Percentiles rank a stretch among this genome's conserved stretches.
Evolutionary conservation across 2,113 vertebrate species (phyloP).

Genomic region (Pholis gunnellus): DNA sequence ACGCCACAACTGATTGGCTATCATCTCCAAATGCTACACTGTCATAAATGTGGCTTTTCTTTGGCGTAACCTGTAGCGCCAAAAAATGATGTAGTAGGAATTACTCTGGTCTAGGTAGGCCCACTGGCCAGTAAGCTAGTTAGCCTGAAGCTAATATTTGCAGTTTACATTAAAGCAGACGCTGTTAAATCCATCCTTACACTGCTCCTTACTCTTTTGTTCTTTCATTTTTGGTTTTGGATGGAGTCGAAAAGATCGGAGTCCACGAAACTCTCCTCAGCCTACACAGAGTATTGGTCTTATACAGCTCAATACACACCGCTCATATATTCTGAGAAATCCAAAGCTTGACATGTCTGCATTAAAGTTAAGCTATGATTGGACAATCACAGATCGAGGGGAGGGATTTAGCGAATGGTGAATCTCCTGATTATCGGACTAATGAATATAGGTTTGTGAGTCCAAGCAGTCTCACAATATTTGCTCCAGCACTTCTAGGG

Average conservation of each 20-base stretch:
- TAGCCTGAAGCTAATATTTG: not conserved
- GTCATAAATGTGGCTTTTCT: not conserved
- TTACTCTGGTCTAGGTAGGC: no score
- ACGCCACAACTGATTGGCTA: not conserved
- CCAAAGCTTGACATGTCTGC: not conserved
- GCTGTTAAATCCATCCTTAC: not conserved
- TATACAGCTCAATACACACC: not conserved
- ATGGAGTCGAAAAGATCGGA: not conserved
- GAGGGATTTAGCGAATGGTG: not conserved
- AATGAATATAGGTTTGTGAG: slow-evolving; percentile 36
- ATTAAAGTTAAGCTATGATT: not conserved
- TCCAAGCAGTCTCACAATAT: slow-evolving; percentile 40
- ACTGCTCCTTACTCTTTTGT: not conserved
- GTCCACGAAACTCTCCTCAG: not conserved
- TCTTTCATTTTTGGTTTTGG: not conserved
- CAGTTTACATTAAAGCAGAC: not conserved
- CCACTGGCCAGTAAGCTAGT: not conserved
- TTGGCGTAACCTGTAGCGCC: not conserved
- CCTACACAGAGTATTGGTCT: not conserved
- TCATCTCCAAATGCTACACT: not conserved
- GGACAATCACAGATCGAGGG: not conserved
- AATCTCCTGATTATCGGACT: slow-evolving; percentile 46
- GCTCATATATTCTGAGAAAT: not conserved
- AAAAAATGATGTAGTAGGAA: not conserved
- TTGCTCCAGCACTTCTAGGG: slow-evolving; percentile 19